Percentiles rank a stretch among this genome's conserved stretches.
phyloP scores from a whole-genome alignment of 2,113 vertebrate species.

The Sporophila hypoxantha region DNA sequence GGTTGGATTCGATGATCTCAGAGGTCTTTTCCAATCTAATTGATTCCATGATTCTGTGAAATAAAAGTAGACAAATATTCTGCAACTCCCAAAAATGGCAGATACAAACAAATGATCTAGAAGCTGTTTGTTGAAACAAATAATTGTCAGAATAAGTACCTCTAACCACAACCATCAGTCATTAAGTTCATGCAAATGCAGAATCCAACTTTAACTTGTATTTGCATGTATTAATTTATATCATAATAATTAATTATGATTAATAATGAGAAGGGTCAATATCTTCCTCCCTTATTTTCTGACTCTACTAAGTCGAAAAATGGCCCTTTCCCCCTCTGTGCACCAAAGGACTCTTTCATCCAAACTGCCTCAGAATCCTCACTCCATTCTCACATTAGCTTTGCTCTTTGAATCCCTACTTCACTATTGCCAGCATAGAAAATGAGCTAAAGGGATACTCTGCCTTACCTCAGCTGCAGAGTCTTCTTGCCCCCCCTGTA shows the following conservation, averaged over 20 bases:
- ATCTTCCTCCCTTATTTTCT: neutral
- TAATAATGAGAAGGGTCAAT: neutral
- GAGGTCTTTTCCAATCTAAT: neutral
- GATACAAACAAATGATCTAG: neutral
- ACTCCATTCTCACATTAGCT: neutral
- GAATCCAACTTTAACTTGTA: neutral
- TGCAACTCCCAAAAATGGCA: neutral
- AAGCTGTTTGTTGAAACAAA: neutral
- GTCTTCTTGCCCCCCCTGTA: neutral
- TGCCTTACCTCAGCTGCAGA: neutral
- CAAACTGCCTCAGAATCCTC: neutral
- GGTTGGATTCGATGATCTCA: neutral
- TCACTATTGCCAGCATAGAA: neutral
- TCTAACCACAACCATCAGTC: neutral
- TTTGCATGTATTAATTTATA: neutral
- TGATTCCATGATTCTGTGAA: neutral
- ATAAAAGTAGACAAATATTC: neutral
- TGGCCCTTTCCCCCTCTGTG: neutral
- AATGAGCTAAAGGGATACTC: neutral
- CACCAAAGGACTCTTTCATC: neutral
- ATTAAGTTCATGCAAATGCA: neutral
- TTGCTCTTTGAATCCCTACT: neutral
- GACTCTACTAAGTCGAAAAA: neutral
- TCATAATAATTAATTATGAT: neutral
- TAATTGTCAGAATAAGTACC: neutral